Base-by-base conservation (phyloP, 1,140 invertebrate genomes). In the Colletes gigas region DNA sequence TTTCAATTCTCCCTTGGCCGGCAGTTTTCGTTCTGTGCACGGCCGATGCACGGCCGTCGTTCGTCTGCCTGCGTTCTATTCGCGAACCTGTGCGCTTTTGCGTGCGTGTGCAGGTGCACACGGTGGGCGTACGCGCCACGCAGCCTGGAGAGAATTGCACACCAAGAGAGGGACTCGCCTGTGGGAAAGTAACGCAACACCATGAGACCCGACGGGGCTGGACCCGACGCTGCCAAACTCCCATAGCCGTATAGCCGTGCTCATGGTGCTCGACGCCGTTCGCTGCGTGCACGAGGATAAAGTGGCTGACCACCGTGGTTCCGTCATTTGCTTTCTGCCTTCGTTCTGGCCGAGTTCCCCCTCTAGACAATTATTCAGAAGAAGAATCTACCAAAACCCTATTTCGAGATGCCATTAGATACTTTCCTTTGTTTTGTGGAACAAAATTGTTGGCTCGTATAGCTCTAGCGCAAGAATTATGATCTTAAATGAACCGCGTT, bases 151-250 rank as follows among this genome's bases (percentile, higher is more conserved):
- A 83, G 82, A 89, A 86, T 88, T 71, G 85, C 78, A 75, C 78
- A 81, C 71, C 66, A 54, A 80, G 77, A 76, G 82, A 86, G 78
- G 78, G 12, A 50, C 63, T 80, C 68, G 85, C 85, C 90, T 92
- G 92, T 93, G 92, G 92, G 92, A 93, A 93, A 92, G 92, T 92
- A 92, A 93, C 86, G 89, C 88, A 89, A 93, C 89, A 93, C 92
- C 92, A 92, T 92, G 91, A 86, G 91, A 92, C 86, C 88, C 85
- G 83, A 83, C 14, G 8, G 57, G 84, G 59, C 87, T 91, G 92
- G 91, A 92, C 92, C 92, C 91, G 89, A 81, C 84, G 87, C 87
- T 89, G 87, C 88, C 88, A 89, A 91, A 92, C 91, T 92, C 87
- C 85, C 88, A 90, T 90, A 86, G 76, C 81, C 15, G 62, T 55